Percentiles rank a stretch among this genome's conserved stretches.
These are phyloP conservation scores for Noctilio leporinus DNA, from an alignment of 2,113 vertebrate species.

Conservation along the genomic window DNA sequence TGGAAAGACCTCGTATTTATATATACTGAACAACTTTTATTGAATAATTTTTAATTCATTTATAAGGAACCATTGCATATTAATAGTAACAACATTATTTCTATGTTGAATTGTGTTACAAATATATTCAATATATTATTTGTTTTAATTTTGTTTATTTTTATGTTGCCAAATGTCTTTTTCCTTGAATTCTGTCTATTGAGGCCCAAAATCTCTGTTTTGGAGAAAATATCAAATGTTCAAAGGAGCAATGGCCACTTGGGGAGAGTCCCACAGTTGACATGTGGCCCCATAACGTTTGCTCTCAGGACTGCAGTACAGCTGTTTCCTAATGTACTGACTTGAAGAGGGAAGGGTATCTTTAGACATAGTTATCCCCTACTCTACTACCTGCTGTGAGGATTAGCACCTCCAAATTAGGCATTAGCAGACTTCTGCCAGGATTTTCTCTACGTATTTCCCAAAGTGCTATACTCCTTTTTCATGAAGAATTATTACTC, in stretches of 20 bases:
- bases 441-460: constrained; percentile 23
- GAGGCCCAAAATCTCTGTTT: background rate
- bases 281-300: background rate
- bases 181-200: background rate
- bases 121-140: background rate
- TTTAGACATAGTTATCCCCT: background rate
- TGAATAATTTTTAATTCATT: background rate
- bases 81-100: background rate
- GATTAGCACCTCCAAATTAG: background rate
- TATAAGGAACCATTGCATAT: background rate
- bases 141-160: background rate
- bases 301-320: background rate
- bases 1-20: too few species aligned
- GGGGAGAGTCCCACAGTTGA: background rate
- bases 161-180: background rate
- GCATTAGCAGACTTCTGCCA: background rate
- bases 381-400: background rate
- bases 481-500: background rate
- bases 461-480: background rate
- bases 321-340: background rate
- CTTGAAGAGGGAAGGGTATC: background rate
- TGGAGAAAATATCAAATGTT: background rate
- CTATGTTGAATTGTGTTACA: background rate
- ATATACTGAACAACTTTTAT: background rate
- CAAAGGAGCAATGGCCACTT: background rate